phyloP scores from a whole-genome alignment of 2,797 vertebrate genomes.

The Ctenochaetus hawaiiensis region DNA sequence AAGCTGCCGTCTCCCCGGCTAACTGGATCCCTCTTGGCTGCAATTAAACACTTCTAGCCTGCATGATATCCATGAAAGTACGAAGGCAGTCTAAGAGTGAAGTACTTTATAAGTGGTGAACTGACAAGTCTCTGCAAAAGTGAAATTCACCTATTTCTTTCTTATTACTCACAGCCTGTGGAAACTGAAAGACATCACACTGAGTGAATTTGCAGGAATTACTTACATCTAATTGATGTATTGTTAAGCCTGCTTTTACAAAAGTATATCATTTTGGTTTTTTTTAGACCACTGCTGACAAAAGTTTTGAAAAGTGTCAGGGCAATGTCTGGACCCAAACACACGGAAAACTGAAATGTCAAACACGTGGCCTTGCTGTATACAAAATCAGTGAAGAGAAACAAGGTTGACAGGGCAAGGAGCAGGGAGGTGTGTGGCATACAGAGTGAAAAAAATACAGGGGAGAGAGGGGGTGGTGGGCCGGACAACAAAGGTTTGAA shows the following conservation, averaged over 20 bases:
- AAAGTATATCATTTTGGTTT: not conserved
- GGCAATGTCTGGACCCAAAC: constrained; percentile 41
- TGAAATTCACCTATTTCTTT: constrained; percentile 15
- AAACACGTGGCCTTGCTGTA: constrained; percentile 61
- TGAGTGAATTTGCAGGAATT: not conserved
- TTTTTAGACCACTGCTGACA: constrained; percentile 15
- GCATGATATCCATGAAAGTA: constrained; percentile 16
- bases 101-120: constrained; percentile 24
- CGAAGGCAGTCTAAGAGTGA: constrained; percentile 19
- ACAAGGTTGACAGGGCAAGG: constrained; percentile 69
- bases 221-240: not conserved
- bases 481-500: constrained; percentile 55
- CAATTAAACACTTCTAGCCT: constrained; percentile 26
- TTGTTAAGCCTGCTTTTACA: constrained; percentile 9
- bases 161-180: not conserved
- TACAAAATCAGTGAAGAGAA: constrained; percentile 70
- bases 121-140: constrained; percentile 15
- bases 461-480: not conserved
- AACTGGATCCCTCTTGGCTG: constrained; percentile 10
- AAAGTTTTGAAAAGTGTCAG: constrained; percentile 55
- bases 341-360: constrained; percentile 57
- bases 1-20: constrained; percentile 13
- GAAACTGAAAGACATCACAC: not conserved
- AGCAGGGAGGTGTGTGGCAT: constrained; percentile 57
- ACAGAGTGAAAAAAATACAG: constrained; percentile 39